These are phyloP conservation scores for Chrysocyon brachyurus DNA, from an alignment of 2,797 vertebrate genomes.

Conservation along the genomic window DNA sequence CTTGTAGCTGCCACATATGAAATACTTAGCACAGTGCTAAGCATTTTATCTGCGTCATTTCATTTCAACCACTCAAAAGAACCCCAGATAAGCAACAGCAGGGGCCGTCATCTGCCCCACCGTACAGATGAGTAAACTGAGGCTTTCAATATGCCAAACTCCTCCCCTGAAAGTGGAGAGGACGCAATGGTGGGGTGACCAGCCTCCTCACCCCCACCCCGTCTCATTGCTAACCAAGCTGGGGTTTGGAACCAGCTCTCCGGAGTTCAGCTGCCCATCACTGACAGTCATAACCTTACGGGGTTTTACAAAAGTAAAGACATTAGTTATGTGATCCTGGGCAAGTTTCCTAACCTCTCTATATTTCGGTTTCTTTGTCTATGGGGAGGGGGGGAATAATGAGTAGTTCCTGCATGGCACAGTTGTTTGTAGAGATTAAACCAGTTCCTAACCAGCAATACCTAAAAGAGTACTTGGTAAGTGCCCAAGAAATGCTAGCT, in stretches of 20 bases:
- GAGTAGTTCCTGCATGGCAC: not conserved
- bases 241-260: not conserved
- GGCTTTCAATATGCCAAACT: not conserved
- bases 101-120: not conserved
- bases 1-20: not conserved
- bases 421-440: not conserved
- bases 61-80: not conserved
- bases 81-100: not conserved
- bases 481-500: not conserved
- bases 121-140: not conserved
- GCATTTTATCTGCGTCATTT: constrained; percentile 8
- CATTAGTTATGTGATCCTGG: not conserved
- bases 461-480: not conserved
- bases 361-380: constrained; percentile 5
- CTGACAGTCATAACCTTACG: not conserved
- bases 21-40: not conserved
- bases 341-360: not conserved
- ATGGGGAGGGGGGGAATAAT: not conserved
- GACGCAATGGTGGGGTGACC: not conserved
- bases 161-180: not conserved
- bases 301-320: not conserved
- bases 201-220: not conserved
- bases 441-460: not conserved
- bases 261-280: not conserved
- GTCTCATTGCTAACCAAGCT: not conserved